Evolutionary conservation across 1,140 invertebrate genomes (phyloP), one percentile per base, ranked within the genome.

Genomic region (Coboldia fuscipes): DNA sequence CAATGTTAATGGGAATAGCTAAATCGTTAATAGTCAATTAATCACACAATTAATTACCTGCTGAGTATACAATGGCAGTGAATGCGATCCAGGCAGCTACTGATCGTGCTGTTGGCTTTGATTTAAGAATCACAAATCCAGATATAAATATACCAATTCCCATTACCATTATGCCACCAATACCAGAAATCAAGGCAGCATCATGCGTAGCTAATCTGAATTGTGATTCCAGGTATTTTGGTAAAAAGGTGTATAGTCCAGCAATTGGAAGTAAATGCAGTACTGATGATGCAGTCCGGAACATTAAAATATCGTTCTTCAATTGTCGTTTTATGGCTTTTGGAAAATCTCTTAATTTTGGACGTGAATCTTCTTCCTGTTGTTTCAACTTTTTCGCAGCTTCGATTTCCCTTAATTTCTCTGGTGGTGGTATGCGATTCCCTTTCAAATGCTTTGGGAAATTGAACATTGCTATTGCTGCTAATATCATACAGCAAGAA

Each of bases 81-180:
- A 80, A 70, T 9, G 84, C 83, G 30, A 89, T 88, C 85, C 85
- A 92, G 9, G 70, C 79, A 13, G 86, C 82, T 3, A 90, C 81
- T 41, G 79, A 77, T 40, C 72, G 60, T 3, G 85, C 81, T 27
- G 78, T 81, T 2, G 83, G 83, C 43, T 85, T 85, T 32, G 71
- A 58, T 47, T 73, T 70, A 23, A 88, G 52, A 38, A 90, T 89
- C 39, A 84, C 81, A 20, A 85, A 62, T 2, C 84, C 85, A 39
- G 77, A 80, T 29, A 84, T 70, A 44, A 89, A 77, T 42, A 86
- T 85, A 37, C 84, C 84, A 34, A 84, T 43, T 29, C 84, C 85
- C 85, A 92, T 90, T 16, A 90, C 82, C 32, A 90, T 61, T 43
- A 92, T 90, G 39, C 86, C 86, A 39, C 81, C 83, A 41, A 86